Conservation (phyloP, 2,888 invertebrate species). For the Trissolcus japonicus region DNA sequence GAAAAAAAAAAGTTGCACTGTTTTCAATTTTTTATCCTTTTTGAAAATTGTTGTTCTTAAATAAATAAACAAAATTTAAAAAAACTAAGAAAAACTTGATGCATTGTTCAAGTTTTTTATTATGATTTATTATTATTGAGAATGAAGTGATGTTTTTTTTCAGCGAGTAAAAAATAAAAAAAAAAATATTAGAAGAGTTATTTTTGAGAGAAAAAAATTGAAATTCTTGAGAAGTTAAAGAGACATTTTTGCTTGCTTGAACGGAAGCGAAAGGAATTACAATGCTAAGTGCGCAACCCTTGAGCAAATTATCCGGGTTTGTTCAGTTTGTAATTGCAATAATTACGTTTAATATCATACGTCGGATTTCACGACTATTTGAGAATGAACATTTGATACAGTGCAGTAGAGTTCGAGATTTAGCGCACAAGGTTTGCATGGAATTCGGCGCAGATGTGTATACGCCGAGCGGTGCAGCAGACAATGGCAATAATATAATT, state of each 20-base stretch:
- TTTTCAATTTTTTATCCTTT: too few species aligned
- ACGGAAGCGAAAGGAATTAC: background rate
- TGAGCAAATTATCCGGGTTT: slow-evolving; percentile 33
- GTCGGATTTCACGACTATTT: slow-evolving; percentile 42
- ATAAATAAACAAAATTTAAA: too few species aligned
- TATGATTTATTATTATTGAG: too few species aligned
- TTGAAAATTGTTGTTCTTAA: too few species aligned
- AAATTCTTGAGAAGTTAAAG: background rate
- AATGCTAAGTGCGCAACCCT: background rate
- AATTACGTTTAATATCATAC: slow-evolving; percentile 46
- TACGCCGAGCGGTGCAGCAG: slow-evolving; percentile 55
- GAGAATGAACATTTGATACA: slow-evolving; percentile 54
- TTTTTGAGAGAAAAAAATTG: too few species aligned
- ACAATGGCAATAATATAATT: slow-evolving; percentile 73
- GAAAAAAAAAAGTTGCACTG: too few species aligned
- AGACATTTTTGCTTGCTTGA: too few species aligned
- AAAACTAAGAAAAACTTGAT: too few species aligned
- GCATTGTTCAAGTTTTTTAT: too few species aligned
- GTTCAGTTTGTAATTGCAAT: slow-evolving; percentile 44
- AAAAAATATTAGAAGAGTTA: too few species aligned
- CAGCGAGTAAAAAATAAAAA: too few species aligned
- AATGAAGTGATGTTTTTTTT: too few species aligned
- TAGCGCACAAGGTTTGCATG: slow-evolving; percentile 49
- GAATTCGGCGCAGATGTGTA: slow-evolving; percentile 61
- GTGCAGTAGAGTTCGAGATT: slow-evolving; percentile 45